Conservation (phyloP, 1,140 invertebrate genomes). For the Drosophila lini region DNA sequence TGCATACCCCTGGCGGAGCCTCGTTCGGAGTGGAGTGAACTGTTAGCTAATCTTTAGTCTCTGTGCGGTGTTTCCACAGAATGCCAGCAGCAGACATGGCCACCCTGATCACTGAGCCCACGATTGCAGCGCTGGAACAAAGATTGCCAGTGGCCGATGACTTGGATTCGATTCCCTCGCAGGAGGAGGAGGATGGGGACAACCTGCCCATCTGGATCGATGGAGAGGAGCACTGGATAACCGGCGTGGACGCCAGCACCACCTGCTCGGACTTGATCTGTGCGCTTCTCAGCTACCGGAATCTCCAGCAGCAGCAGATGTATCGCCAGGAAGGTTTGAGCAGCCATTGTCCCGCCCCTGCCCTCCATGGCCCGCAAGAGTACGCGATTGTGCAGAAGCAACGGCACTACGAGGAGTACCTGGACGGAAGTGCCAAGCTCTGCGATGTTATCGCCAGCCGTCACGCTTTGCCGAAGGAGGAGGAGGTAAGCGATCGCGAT, state of each 20-base stretch:
- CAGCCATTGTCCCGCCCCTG: slow-evolving; percentile 26
- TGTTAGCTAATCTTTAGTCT: slow-evolving; percentile 17
- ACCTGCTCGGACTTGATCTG: slow-evolving; percentile 91
- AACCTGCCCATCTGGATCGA: slow-evolving; percentile 92
- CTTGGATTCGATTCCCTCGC: slow-evolving; percentile 83
- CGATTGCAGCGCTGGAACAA: not conserved
- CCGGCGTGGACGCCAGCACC: slow-evolving; percentile 90
- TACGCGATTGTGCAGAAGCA: slow-evolving; percentile 78
- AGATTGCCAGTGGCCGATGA: slow-evolving; percentile 31
- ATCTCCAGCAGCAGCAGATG: slow-evolving; percentile 18
- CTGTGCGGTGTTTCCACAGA: slow-evolving; percentile 19
- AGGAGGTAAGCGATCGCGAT: slow-evolving; percentile 12
- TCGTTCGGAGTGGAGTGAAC: not conserved
- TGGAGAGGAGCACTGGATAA: slow-evolving; percentile 91
- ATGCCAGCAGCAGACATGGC: slow-evolving; percentile 19
- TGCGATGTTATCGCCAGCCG: slow-evolving; percentile 60
- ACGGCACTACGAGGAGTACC: slow-evolving; percentile 72
- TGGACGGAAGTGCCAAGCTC: slow-evolving; percentile 68
- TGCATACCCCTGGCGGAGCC: not conserved
- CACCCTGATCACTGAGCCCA: slow-evolving; percentile 33
- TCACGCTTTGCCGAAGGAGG: slow-evolving; percentile 30
- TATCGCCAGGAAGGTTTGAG: slow-evolving; percentile 3
- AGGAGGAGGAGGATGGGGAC: slow-evolving; percentile 69
- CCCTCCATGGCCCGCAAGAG: slow-evolving; percentile 50
- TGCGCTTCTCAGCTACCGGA: slow-evolving; percentile 86